A percentile compares a stretch with the other conserved stretches of the same genome.
Evolutionary conservation across 1,140 invertebrate genomes (phyloP).

Genomic region (Cydia pomonella): DNA sequence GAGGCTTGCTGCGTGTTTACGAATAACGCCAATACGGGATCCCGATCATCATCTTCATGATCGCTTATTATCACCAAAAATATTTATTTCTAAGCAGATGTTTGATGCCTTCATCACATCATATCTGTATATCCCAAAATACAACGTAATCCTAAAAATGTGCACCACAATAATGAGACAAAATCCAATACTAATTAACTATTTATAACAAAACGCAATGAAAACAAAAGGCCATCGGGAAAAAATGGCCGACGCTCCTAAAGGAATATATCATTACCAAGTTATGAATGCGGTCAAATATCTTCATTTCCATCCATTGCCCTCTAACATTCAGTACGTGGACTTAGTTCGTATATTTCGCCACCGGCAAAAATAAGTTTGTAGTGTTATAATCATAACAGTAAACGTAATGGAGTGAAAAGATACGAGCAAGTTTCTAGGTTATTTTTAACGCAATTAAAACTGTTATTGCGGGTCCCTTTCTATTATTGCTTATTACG

Average conservation of each 20-base stretch:
- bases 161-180: background rate
- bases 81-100: no score
- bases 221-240: slow-evolving; percentile 16
- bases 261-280: slow-evolving; percentile 13
- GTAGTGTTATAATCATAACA: slow-evolving; percentile 55
- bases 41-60: no score
- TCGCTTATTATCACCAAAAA: no score
- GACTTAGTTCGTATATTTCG: background rate
- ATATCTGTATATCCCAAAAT: background rate
- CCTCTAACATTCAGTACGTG: background rate
- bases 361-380: slow-evolving; percentile 32
- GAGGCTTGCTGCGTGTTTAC: no score
- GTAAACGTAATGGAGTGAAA: slow-evolving; percentile 60
- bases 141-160: background rate
- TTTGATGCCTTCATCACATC: no score
- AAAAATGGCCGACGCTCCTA: slow-evolving; percentile 17
- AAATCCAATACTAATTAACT: slow-evolving; percentile 28
- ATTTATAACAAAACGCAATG: slow-evolving; percentile 25
- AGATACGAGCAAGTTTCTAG: slow-evolving; percentile 53
- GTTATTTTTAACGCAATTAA: slow-evolving; percentile 68
- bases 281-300: background rate
- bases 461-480: slow-evolving; percentile 55
- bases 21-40: no score
- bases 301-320: background rate
- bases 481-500: slow-evolving; percentile 37